Evolutionary conservation across 2,113 vertebrate genomes (phyloP).

Genomic region (Corydoras maculifer): DNA sequence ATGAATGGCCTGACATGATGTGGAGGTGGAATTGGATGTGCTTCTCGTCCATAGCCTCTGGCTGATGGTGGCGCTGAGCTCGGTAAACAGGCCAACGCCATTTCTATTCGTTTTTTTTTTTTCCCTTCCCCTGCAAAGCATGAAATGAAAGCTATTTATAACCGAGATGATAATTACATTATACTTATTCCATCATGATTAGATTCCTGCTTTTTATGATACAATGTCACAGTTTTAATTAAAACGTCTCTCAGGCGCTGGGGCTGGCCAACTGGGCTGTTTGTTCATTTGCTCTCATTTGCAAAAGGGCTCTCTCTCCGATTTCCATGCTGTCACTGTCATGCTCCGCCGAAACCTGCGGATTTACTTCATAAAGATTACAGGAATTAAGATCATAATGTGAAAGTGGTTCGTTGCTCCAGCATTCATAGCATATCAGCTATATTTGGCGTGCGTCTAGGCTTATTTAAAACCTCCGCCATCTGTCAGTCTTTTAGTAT

Average conservation of each 20-base stretch:
- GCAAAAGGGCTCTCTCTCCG: constrained; percentile 28
- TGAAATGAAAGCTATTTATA: constrained; percentile 72
- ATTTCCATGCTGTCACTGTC: constrained; percentile 49
- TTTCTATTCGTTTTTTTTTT: constrained; percentile 62
- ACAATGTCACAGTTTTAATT: constrained; percentile 66
- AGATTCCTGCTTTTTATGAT: constrained; percentile 64
- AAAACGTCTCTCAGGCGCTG: constrained; percentile 56
- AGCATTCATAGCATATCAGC: constrained; percentile 41
- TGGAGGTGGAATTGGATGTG: constrained; percentile 58
- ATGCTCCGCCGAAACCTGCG: constrained; percentile 29
- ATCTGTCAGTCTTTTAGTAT: constrained; percentile 50
- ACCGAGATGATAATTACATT: constrained; percentile 67
- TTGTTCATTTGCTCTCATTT: constrained; percentile 50
- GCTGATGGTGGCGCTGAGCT: constrained; percentile 57
- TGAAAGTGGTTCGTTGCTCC: constrained; percentile 49
- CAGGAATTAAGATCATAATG: constrained; percentile 43
- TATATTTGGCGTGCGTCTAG: constrained; percentile 29
- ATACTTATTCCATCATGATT: constrained; percentile 65
- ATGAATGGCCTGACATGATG: constrained; percentile 56
- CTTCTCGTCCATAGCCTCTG: constrained; percentile 54
- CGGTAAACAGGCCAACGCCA: constrained; percentile 57
- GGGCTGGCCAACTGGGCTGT: constrained; percentile 48
- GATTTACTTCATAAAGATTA: constrained; percentile 40
- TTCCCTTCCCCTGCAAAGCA: constrained; percentile 58
- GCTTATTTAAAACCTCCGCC: constrained; percentile 28